These are phyloP conservation scores for Lagocephalus sceleratus DNA, from an alignment of 2,797 vertebrate species.

Conservation along the genomic window DNA sequence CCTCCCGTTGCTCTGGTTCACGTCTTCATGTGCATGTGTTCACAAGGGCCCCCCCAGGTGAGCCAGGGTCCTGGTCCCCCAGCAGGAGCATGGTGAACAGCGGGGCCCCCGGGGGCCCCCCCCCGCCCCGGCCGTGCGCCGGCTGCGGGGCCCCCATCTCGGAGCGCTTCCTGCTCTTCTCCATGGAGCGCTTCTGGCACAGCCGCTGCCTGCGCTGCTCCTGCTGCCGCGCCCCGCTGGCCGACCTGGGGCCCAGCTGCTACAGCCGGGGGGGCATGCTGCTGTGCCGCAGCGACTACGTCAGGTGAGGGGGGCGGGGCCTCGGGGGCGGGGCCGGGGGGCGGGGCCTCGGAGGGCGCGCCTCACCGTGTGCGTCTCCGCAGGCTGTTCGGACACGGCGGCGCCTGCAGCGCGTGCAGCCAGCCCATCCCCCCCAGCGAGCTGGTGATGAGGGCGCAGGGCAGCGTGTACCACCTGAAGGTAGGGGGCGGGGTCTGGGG, in stretches of 20 bases:
- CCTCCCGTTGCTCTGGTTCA: too few species aligned
- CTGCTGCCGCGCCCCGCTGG: constrained; percentile 82
- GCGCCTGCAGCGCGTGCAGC: constrained; percentile 79
- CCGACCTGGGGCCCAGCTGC: constrained; percentile 81
- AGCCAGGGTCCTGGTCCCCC: too few species aligned
- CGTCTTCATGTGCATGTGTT: too few species aligned
- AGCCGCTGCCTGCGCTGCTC: constrained; percentile 81
- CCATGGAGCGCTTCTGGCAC: constrained; percentile 83
- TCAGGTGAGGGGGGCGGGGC: constrained; percentile 70
- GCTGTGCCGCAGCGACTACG: constrained; percentile 82
- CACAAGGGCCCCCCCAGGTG: too few species aligned
- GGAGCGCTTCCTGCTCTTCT: constrained; percentile 80
- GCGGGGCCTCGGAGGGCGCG: constrained; percentile 43
- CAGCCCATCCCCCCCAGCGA: constrained; percentile 82
- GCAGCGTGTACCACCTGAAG: constrained; percentile 81
- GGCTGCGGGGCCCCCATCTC: constrained; percentile 76
- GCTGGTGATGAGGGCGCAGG: constrained; percentile 83
- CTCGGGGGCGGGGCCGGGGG: constrained; percentile 34
- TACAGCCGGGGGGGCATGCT: constrained; percentile 84
- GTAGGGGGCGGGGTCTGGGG: constrained; percentile 44
- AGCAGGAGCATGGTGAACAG: constrained; percentile 78
- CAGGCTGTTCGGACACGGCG: constrained; percentile 83
- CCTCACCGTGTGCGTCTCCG: constrained; percentile 18
- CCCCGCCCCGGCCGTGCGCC: constrained; percentile 62
- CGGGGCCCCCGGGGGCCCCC: constrained; percentile 51